phyloP scores from a whole-genome alignment of 37 sponge, comb jelly and placozoan species.

The Crambe crambe region DNA sequence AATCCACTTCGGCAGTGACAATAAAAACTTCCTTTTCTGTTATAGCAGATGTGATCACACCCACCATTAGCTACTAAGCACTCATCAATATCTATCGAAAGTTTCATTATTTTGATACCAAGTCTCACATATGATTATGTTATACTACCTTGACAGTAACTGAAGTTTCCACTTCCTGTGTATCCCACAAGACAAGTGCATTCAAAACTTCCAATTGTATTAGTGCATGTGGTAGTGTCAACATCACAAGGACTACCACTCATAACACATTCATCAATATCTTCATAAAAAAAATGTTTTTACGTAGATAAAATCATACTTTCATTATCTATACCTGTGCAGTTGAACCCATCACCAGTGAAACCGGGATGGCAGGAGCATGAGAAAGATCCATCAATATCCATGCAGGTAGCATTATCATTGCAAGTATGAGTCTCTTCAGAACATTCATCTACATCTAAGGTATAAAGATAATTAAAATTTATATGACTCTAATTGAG shows the following conservation, averaged over 20 bases:
- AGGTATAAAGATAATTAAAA: background rate
- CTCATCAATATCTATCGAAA: background rate
- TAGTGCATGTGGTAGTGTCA: slow-evolving; percentile 8
- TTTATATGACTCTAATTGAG: background rate
- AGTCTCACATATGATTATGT: no score
- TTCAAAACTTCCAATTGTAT: slow-evolving; percentile 53
- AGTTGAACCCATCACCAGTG: slow-evolving; percentile 18
- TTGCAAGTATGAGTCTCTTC: slow-evolving; percentile 13
- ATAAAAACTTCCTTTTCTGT: background rate
- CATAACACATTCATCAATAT: slow-evolving; percentile 40
- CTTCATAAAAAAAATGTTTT: background rate
- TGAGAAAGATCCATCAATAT: slow-evolving; percentile 37
- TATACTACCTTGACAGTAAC: background rate
- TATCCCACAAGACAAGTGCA: slow-evolving; percentile 25
- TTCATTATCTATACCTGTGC: background rate
- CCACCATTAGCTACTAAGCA: slow-evolving; percentile 1
- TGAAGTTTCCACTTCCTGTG: background rate
- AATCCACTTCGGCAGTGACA: slow-evolving; percentile 17
- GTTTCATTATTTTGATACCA: background rate
- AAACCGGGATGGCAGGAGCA: slow-evolving; percentile 50
- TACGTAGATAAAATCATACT: background rate
- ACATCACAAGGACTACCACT: slow-evolving; percentile 38
- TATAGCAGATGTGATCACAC: slow-evolving; percentile 8
- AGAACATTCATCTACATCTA: slow-evolving; percentile 46
- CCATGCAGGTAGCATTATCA: slow-evolving; percentile 44